phyloP scores from a whole-genome alignment of 2,888 invertebrate genomes.

The Drosophila maculinotata region DNA sequence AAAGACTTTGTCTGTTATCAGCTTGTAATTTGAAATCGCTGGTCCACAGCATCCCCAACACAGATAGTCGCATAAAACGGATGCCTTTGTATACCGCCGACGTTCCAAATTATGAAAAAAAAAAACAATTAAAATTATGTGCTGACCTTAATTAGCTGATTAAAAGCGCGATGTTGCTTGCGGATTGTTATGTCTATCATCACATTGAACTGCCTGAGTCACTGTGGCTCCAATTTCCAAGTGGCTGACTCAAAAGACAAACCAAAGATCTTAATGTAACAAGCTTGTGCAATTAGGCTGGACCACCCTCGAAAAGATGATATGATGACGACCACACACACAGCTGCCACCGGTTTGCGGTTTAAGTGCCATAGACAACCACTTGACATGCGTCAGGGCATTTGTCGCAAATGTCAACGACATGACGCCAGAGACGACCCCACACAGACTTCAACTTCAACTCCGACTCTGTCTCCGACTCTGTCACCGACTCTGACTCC shows the following conservation, averaged over 20 bases:
- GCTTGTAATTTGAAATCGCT: constrained; percentile 35
- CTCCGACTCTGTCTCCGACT: too few species aligned
- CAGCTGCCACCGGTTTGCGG: constrained; percentile 19
- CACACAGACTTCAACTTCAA: constrained; percentile 32
- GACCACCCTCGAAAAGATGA: constrained; percentile 63
- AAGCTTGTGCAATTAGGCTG: constrained; percentile 70
- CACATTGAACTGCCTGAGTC: constrained; percentile 41
- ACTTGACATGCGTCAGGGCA: constrained; percentile 77
- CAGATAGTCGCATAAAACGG: constrained; percentile 39
- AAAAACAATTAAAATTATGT: constrained; percentile 68
- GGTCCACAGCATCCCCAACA: constrained; percentile 12
- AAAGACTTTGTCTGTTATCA: constrained; percentile 62
- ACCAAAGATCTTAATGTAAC: constrained; percentile 43
- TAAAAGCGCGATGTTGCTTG: constrained; percentile 26
- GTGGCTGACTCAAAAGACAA: constrained; percentile 35
- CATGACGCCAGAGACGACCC: constrained; percentile 75
- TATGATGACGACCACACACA: constrained; percentile 72
- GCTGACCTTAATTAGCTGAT: constrained; percentile 75
- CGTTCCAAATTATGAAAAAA: constrained; percentile 54
- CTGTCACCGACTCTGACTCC: constrained; percentile 19
- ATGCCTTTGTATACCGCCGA: constrained; percentile 66
- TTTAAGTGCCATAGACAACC: constrained; percentile 49
- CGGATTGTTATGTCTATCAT: constrained; percentile 6
- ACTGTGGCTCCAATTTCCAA: constrained; percentile 31
- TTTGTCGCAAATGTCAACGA: constrained; percentile 79